Conservation (phyloP, 2,888 invertebrate species). For the Phyllotreta striolata region DNA sequence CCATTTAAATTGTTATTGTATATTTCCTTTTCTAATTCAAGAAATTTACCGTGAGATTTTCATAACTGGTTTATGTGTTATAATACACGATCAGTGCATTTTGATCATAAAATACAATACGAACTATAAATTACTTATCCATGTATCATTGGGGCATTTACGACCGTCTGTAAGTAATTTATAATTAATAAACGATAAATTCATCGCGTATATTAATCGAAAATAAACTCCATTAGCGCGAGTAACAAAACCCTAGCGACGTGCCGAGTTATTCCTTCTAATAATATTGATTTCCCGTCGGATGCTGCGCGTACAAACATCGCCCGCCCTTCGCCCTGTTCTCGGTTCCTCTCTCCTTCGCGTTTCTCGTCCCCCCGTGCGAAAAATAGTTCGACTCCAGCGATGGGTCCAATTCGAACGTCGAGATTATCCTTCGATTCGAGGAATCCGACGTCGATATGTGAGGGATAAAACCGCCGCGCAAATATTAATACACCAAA, state of each 20-base stretch:
- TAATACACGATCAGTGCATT: too few species aligned
- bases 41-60: too few species aligned
- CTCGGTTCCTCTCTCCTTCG: conserved; percentile 20
- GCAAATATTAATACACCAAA: conserved; percentile 53
- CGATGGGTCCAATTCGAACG: conserved; percentile 39
- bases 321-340: conserved; percentile 34
- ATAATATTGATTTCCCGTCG: conserved; percentile 46
- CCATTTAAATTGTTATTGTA: neutral
- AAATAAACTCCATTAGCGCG: conserved; percentile 3
- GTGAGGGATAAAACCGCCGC: conserved; percentile 36
- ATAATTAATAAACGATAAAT: too few species aligned
- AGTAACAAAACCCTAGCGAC: neutral
- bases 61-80: too few species aligned
- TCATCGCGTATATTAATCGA: neutral
- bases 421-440: conserved; percentile 28
- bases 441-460: conserved; percentile 31
- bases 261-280: conserved; percentile 35
- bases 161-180: too few species aligned
- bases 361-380: conserved; percentile 4
- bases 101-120: too few species aligned
- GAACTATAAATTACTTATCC: too few species aligned
- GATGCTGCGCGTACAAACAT: conserved; percentile 53
- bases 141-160: too few species aligned
- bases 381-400: conserved; percentile 22
- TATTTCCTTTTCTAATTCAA: too few species aligned